Percentiles rank a stretch among this genome's conserved stretches.
Conservation (phyloP, 2,113 vertebrate genomes). For the Zingel zingel region DNA sequence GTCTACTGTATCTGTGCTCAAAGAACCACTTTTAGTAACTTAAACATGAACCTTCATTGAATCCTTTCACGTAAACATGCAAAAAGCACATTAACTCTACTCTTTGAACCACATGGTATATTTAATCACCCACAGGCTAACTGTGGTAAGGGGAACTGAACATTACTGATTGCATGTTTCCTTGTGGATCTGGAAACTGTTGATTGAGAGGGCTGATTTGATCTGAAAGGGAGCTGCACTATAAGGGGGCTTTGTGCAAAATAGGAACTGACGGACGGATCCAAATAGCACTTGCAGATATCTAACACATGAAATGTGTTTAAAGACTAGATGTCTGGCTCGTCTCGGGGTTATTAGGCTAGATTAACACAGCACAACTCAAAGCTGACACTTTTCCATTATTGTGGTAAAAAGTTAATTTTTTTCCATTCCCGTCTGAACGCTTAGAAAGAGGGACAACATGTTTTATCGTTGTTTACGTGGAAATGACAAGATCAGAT, state of each 20-base stretch:
- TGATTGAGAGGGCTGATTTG: conserved; percentile 56
- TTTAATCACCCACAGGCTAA: conserved; percentile 56
- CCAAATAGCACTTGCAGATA: conserved; percentile 51
- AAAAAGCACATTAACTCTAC: conserved; percentile 40
- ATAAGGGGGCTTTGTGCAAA: conserved; percentile 28
- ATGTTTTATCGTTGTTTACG: conserved; percentile 49
- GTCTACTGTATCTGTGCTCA: conserved; percentile 13
- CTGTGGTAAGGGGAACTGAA: conserved; percentile 26
- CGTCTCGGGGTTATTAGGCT: conserved; percentile 46
- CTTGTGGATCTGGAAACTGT: conserved; percentile 54
- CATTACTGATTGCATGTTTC: conserved; percentile 68
- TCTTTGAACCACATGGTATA: conserved; percentile 55
- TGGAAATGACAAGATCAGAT: conserved; percentile 55
- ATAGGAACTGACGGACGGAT: conserved; percentile 53
- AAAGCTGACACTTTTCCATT: conserved; percentile 29
- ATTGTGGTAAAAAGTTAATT: not conserved
- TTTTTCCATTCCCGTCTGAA: conserved; percentile 22
- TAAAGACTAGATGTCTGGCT: conserved; percentile 44
- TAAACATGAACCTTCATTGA: conserved; percentile 34
- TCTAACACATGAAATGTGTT: conserved; percentile 58
- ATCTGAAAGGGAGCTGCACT: conserved; percentile 31
- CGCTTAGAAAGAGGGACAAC: conserved; percentile 12
- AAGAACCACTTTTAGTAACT: conserved; percentile 34
- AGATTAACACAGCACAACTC: conserved; percentile 25
- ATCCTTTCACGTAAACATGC: conserved; percentile 52